Base-by-base conservation (phyloP, 2,113 vertebrate genomes). In the Nymphicus hollandicus region DNA sequence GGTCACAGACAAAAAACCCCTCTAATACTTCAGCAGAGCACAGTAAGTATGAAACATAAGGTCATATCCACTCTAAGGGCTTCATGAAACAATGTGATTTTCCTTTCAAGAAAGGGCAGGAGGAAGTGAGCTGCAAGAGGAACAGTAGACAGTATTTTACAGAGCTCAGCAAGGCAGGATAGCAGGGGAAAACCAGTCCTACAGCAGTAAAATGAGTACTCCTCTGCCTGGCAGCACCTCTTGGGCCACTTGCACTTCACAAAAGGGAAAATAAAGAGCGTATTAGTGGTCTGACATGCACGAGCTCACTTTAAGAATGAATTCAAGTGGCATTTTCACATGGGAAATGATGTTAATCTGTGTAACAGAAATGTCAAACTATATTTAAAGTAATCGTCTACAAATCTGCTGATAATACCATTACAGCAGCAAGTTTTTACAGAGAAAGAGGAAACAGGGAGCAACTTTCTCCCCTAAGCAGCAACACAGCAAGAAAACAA, bases 261-360 rank as follows among this genome's bases (percentile, higher is more conserved):
- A 39, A 61, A 19, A 25, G 17, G 15, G 31, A 55, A 69, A 86
- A 68, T 6, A 50, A 84, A 61, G 13, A 83, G 25, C 37, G 29
- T 4, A 66, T 17, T 1, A 61, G 28, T 0, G 1, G 17, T 52
- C 35, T 55, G 25, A 50, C 25, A 35, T 2, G 5, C 17, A 27
- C 25, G 10, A 53, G 11, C 14, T 90, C 29, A 52, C 27, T 87
- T 74, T 3, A 81, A 84, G 76, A 78, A 84, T 19, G 4, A 64
- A 31, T 53, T 76, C 27, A 44, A 81, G 44, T 14, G 52, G 10
- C 2, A 4, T 47, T 35, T 68, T 86, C 33, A 16, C 8, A 6
- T 11, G 15, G 27, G 25, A 92, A 71, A 35, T 12, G 9, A 73
- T 52, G 17, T 55, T 65, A 43, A 55, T 77, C 33, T 66, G 17